phyloP scores from a whole-genome alignment of 2,888 invertebrate genomes.

The Creontiades dilutus region DNA sequence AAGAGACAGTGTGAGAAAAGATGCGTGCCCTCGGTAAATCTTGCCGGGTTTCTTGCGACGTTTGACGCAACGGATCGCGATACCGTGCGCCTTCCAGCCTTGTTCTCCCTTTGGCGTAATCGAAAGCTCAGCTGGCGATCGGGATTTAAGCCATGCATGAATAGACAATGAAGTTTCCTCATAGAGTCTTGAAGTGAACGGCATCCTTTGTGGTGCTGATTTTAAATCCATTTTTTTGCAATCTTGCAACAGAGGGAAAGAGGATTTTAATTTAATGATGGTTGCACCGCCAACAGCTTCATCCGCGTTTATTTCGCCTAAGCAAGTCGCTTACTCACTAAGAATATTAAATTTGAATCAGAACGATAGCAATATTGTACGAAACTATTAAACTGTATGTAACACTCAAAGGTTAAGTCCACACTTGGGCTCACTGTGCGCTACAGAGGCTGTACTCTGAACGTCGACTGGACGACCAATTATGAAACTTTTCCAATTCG shows the following conservation, averaged over 20 bases:
- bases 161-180: conserved; percentile 37
- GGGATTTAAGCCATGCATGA: conserved; percentile 27
- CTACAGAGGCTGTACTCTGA: no score
- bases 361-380: no score
- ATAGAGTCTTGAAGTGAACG: neutral
- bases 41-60: conserved; percentile 25
- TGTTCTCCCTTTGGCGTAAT: neutral
- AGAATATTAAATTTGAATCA: no score
- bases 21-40: conserved; percentile 38
- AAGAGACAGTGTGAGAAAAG: conserved; percentile 13
- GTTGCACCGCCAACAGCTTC: neutral
- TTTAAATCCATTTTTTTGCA: neutral
- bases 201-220: conserved; percentile 12
- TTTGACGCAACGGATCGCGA: neutral
- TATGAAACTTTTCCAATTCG: no score
- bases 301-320: no score
- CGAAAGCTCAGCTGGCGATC: conserved; percentile 10
- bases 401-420: no score
- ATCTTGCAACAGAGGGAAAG: no score
- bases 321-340: no score
- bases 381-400: no score
- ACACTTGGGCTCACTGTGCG: no score
- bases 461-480: no score
- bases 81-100: neutral
- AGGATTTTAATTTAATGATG: neutral